These are phyloP conservation scores for Sylvia atricapilla DNA, from an alignment of 2,113 vertebrate species.

Conservation along the genomic window DNA sequence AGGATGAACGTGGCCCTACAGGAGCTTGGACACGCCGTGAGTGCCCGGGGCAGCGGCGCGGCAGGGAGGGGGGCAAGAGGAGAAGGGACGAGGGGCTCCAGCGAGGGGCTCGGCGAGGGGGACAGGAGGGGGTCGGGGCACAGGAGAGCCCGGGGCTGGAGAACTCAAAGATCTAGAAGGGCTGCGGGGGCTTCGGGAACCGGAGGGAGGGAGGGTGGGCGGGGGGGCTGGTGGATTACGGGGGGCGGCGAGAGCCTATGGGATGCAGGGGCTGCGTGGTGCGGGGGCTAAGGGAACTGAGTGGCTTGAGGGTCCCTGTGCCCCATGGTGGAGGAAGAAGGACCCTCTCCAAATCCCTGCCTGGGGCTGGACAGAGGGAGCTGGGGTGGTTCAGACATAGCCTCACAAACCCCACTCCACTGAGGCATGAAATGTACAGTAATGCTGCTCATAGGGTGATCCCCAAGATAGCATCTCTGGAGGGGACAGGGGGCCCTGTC, in stretches of 20 bases:
- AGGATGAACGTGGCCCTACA: not conserved
- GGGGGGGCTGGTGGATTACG: not conserved
- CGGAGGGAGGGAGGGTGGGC: not conserved
- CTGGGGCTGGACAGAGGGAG: not conserved
- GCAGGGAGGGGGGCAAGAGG: not conserved
- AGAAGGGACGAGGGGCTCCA: not conserved
- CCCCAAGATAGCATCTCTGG: not conserved
- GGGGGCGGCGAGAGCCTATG: not conserved
- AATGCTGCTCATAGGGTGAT: not conserved
- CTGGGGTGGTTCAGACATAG: accelerated
- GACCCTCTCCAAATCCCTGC: no score
- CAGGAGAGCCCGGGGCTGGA: not conserved
- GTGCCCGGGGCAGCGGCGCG: not conserved
- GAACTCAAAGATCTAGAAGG: not conserved
- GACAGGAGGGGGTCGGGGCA: not conserved
- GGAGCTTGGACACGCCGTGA: not conserved
- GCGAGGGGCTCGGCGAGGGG: not conserved
- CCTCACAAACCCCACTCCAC: not conserved
- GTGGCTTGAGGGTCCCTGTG: not conserved
- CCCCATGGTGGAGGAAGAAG: not conserved
- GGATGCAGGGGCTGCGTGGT: not conserved
- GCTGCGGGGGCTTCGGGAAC: not conserved
- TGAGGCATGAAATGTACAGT: not conserved
- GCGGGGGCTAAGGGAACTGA: not conserved
- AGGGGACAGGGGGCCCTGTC: not conserved